These are phyloP conservation scores for Rotaria magnacalcarata DNA, from an alignment of 2,888 invertebrate genomes.

Conservation along the genomic window DNA sequence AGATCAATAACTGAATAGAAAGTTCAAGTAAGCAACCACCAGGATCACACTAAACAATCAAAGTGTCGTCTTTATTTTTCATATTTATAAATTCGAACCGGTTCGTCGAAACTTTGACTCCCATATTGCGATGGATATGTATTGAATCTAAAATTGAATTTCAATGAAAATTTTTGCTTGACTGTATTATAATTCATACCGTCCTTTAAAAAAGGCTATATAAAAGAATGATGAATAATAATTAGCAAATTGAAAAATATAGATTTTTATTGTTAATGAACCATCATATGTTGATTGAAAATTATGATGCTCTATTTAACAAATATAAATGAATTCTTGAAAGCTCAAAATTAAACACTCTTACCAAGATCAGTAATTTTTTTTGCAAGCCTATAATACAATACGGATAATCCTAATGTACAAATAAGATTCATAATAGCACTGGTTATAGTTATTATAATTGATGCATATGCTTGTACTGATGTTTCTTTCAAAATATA, in stretches of 20 bases:
- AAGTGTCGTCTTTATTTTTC: too few relatives aligned
- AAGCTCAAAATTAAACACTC: slow-evolving; percentile 40
- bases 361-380: slow-evolving; percentile 64
- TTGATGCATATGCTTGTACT: slow-evolving; percentile 59
- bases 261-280: slow-evolving; percentile 59
- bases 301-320: slow-evolving; percentile 58
- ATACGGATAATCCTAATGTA: slow-evolving; percentile 63
- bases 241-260: slow-evolving; percentile 60
- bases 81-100: too few relatives aligned
- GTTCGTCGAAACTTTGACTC: too few relatives aligned
- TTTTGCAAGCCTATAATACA: slow-evolving; percentile 63
- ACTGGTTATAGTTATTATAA: slow-evolving; percentile 62
- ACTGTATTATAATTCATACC: slow-evolving; percentile 51
- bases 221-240: slow-evolving; percentile 60
- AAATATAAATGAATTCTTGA: not conserved
- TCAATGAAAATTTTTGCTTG: not conserved
- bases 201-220: slow-evolving; percentile 60
- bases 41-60: slow-evolving; percentile 66
- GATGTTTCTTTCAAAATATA: slow-evolving; percentile 16
- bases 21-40: slow-evolving; percentile 83
- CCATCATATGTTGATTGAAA: slow-evolving; percentile 60
- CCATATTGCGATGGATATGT: not conserved
- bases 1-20: slow-evolving; percentile 84
- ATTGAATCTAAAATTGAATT: not conserved
- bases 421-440: slow-evolving; percentile 64